Base-by-base conservation (phyloP, 2,113 vertebrate genomes). In the Glaucidium brasilianum region DNA sequence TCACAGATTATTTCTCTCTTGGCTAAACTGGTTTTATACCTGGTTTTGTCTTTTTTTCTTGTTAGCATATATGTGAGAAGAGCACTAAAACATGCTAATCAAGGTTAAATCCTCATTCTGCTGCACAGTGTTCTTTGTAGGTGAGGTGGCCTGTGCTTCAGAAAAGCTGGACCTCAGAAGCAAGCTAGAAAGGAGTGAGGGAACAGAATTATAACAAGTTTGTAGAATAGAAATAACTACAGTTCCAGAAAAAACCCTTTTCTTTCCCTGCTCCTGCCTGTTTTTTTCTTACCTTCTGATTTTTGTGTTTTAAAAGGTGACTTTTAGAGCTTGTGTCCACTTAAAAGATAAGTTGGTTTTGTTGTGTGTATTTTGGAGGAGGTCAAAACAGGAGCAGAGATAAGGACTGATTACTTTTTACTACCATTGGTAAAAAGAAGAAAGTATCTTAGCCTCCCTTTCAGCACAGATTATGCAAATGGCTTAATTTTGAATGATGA, bases 1-100 rank as follows among this genome's bases (percentile, higher is more conserved):
- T 74, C 86, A 52, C 34, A 30, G 50, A 22, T 80, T 56, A 12
- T 64, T 85, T 95, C 15, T 84, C 11, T 82, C 8, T 29, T 76
- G 52, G 16, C n/a, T 47, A 60, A 43, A 1, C 6, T 96, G n/a
- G 37, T 45, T 21, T 66, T 86, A n/a, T 21, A 56, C 30, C 0
- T 0, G 4, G 17, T 47, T 63, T 8, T 20, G 15, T 1, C 15
- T 34, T 17, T 5, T 16, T 34, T 22, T 9, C 9, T 16, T 8
- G 69, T 76, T 73, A 17, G 23, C 55, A 6, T 32, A 43, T 82
- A 59, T 69, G 6, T 55, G 53, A 55, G 50, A 60, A 45, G 27
- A 45, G 34, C 26, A n/a, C 32, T 41, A 27, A 34, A 81, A 71
- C 5, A 14, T 15, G 34, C 14, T 52, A 30, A 50, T 43, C 22